Evolutionary conservation across 2,797 vertebrate species (phyloP).

Genomic region (Aulostomus chinensis): DNA sequence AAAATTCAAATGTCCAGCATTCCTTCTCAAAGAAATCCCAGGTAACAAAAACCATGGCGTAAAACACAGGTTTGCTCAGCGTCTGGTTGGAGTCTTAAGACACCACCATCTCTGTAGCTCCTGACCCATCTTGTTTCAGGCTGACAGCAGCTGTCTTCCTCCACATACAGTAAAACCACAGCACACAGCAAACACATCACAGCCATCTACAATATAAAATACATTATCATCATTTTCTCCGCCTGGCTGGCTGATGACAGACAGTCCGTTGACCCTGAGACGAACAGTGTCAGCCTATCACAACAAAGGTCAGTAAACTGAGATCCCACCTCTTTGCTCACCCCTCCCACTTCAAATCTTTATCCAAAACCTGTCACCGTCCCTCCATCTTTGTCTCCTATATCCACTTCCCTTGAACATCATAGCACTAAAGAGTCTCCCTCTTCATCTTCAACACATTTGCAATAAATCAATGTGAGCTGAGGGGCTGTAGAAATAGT

Average conservation of each 20-base stretch:
- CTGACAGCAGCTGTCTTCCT: conserved; percentile 50
- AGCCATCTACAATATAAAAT: conserved; percentile 32
- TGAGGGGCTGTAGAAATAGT: conserved; percentile 62
- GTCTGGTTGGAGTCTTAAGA: conserved; percentile 1
- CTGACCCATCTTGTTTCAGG: conserved; percentile 24
- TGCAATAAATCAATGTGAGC: conserved; percentile 72
- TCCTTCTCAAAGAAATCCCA: no score
- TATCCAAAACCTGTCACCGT: conserved; percentile 23
- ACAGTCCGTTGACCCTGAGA: conserved; percentile 40
- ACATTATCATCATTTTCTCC: conserved; percentile 51
- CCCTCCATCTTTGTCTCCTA: conserved; percentile 17
- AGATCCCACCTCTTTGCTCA: conserved; percentile 8
- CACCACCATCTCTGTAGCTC: conserved; percentile 15
- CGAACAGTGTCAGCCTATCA: conserved; percentile 39
- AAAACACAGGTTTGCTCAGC: conserved; percentile 11
- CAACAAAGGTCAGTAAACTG: conserved; percentile 42
- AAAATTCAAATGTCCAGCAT: no score
- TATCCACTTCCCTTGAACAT: conserved; percentile 36
- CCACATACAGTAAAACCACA: conserved; percentile 19
- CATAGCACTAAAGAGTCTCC: conserved; percentile 52
- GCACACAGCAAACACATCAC: conserved; percentile 40
- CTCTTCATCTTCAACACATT: conserved; percentile 64
- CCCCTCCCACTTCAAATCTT: conserved; percentile 2
- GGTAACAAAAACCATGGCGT: no score
- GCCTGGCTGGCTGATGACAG: conserved; percentile 31